These are phyloP conservation scores for Drosophila bunnanda DNA, from an alignment of 2,888 invertebrate genomes.

Conservation along the genomic window DNA sequence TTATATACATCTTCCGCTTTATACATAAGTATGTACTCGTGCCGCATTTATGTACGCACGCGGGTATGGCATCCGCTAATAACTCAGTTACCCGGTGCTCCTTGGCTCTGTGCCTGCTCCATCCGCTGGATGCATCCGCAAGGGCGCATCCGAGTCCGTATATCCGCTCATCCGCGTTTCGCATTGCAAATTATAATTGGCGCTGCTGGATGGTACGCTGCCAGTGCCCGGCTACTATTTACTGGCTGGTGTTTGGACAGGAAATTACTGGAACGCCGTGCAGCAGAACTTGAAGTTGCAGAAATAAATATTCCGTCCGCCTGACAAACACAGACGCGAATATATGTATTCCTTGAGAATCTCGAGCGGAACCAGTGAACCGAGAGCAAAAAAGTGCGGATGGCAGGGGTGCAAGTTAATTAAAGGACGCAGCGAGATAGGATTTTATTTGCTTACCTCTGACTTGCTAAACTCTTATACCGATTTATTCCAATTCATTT, in stretches of 20 bases:
- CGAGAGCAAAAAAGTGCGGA: constrained; percentile 26
- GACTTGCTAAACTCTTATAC: background rate
- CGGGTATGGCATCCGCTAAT: constrained; percentile 63
- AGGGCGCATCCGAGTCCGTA: constrained; percentile 24
- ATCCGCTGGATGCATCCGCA: constrained; percentile 17
- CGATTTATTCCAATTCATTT: constrained; percentile 9
- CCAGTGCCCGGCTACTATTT: constrained; percentile 29
- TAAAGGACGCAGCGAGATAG: constrained; percentile 17
- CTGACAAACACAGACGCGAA: constrained; percentile 51
- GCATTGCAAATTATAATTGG: constrained; percentile 51
- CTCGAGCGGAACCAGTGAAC: constrained; percentile 54
- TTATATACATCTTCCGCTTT: constrained; percentile 25
- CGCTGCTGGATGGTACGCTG: constrained; percentile 31
- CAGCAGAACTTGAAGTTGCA: constrained; percentile 39
- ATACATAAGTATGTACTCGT: constrained; percentile 20
- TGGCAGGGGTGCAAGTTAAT: constrained; percentile 27
- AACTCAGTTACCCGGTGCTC: constrained; percentile 63
- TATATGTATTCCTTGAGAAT: constrained; percentile 12
- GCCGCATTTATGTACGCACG: constrained; percentile 32
- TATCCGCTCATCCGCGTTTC: constrained; percentile 34
- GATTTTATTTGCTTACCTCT: constrained; percentile 28
- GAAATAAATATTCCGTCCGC: constrained; percentile 50
- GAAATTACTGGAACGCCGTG: constrained; percentile 55
- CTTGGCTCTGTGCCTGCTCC: constrained; percentile 59
- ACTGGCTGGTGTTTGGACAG: constrained; percentile 58